Conservation (phyloP, 2,888 invertebrate species). For the Perdita meconis region DNA sequence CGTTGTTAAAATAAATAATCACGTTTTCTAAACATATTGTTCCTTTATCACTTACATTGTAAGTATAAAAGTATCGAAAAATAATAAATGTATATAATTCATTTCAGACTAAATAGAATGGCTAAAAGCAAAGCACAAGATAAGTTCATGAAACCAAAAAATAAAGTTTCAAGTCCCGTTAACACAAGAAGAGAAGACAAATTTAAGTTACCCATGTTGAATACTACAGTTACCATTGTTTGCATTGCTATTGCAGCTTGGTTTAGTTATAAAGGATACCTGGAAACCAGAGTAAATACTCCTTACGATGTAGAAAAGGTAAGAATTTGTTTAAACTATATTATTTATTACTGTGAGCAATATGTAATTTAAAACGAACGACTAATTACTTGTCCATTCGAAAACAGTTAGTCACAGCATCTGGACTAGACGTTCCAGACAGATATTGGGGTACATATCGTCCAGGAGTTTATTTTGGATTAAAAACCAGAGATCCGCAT, state of each 20-base stretch:
- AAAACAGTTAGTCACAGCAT: conserved; percentile 88
- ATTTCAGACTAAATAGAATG: conserved; percentile 65
- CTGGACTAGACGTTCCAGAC: conserved; percentile 90
- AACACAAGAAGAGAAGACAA: conserved; percentile 54
- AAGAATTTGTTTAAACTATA: conserved; percentile 43
- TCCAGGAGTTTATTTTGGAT: conserved; percentile 94
- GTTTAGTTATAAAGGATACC: conserved; percentile 92
- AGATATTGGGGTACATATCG: conserved; percentile 98
- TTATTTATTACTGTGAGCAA: conserved; percentile 1
- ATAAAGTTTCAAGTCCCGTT: conserved; percentile 58
- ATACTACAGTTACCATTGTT: conserved; percentile 77
- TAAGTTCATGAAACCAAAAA: conserved; percentile 64
- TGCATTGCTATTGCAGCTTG: conserved; percentile 90
- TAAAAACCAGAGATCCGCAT: conserved; percentile 95
- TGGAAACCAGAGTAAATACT: conserved; percentile 95
- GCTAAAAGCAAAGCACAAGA: conserved; percentile 72
- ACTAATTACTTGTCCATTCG: conserved; percentile 34
- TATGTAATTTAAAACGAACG: background rate
- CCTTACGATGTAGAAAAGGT: conserved; percentile 92
- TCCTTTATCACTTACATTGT: too few relatives aligned
- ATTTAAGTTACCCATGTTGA: conserved; percentile 69
- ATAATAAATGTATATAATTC: conserved; percentile 1
- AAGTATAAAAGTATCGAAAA: background rate
- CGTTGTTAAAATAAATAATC: background rate
- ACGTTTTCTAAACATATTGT: background rate